phyloP scores from a whole-genome alignment of 2,797 vertebrate species.

The Pelodytes ibericus region DNA sequence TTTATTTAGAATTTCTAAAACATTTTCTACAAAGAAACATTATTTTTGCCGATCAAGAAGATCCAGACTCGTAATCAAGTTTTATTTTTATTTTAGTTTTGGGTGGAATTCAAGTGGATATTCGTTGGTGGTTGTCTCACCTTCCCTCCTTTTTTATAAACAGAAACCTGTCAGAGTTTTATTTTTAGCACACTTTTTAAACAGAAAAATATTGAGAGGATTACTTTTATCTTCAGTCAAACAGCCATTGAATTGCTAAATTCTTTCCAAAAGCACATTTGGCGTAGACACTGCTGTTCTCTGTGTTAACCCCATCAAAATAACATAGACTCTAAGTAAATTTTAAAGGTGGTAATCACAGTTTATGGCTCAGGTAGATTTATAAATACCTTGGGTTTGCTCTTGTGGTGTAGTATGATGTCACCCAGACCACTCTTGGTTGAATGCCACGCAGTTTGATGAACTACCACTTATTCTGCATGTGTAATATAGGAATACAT shows the following conservation, averaged over 20 bases:
- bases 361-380: constrained; percentile 30
- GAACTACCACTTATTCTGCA: constrained; percentile 18
- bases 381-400: constrained; percentile 35
- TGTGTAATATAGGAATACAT: constrained; percentile 12
- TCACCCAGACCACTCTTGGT: constrained; percentile 45
- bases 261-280: constrained; percentile 33
- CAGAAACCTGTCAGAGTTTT: constrained; percentile 14
- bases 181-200: constrained; percentile 23
- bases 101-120: too few relatives aligned
- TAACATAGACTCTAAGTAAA: constrained; percentile 34
- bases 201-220: constrained; percentile 29
- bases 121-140: constrained; percentile 41
- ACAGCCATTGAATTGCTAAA: constrained; percentile 8
- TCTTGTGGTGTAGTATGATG: constrained; percentile 41
- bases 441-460: not conserved
- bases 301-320: constrained; percentile 15
- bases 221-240: constrained; percentile 29
- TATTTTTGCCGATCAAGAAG: too few relatives aligned
- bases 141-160: constrained; percentile 27
- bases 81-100: too few relatives aligned
- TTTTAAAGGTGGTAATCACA: constrained; percentile 44
- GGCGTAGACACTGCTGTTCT: constrained; percentile 19
- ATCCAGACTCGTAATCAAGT: too few relatives aligned
- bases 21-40: too few relatives aligned
- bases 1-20: too few relatives aligned